Base-by-base conservation (phyloP, 2,113 vertebrate genomes). In the Philantomba maxwellii region DNA sequence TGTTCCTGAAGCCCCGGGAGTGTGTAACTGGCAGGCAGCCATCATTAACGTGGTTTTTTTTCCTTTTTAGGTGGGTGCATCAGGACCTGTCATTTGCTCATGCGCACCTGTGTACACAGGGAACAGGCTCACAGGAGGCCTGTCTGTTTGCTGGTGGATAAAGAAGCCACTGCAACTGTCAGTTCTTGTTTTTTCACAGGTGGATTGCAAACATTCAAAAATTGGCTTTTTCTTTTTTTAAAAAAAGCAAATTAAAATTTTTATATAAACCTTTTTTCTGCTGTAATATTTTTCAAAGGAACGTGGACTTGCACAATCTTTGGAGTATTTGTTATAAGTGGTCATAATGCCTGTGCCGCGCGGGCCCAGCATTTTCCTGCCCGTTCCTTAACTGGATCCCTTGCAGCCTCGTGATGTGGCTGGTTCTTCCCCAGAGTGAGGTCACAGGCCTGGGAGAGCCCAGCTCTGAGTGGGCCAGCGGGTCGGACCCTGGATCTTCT, bases 71-170 rank as follows among this genome's bases (percentile, higher is more conserved):
- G 33, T 30, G 73, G 36, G 6, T n/a, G 55, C 25, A 10, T 12
- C 25, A 33, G 45, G 89, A 3, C 2, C 28, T 55, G 60, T 17
- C 53, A 2, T 26, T 15, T 47, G 28, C 47, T 23, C 36, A 0
- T 33, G 1, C 1, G 14, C n/a, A 43, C 1, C 51, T 23, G 3
- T 6, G 12, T 2, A 15, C 66, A 6, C 11, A 7, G 55, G 77
- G 25, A 23, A 6, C 8, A 26, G 78, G 26, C 81, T 1, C 21
- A 3, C 6, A 4, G 51, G 85, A 70, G 14, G 0, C 36, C 19
- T 4, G 5, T 33, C 60, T 13, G 25, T 33, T 87, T 13, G 19
- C 19, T 51, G 45, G 14, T 33, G 6, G 73, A 25, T 23, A 51
- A 17, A 64, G 43, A 45, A 90, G 23, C 26, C 43, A 70, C 60